These are phyloP conservation scores for Macroglossus sobrinus DNA, from an alignment of 2,113 vertebrate species.

Conservation along the genomic window DNA sequence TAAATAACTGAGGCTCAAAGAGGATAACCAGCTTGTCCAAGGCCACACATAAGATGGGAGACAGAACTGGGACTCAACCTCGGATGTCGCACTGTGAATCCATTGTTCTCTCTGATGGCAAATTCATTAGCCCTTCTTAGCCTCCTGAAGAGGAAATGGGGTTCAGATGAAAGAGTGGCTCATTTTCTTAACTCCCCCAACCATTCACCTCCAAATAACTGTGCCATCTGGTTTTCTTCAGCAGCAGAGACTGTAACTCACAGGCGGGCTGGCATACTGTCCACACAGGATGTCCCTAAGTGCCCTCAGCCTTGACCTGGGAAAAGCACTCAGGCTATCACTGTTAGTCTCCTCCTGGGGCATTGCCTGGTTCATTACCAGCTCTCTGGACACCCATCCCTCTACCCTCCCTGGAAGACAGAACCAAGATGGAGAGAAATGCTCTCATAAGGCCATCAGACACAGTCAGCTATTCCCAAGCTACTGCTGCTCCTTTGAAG, in stretches of 20 bases:
- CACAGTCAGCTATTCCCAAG: neutral
- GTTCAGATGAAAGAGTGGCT: neutral
- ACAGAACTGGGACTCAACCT: neutral
- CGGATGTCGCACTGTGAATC: neutral
- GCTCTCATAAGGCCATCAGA: neutral
- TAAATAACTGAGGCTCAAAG: neutral
- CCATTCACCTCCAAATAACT: neutral
- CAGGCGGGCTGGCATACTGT: accelerated
- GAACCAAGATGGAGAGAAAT: neutral
- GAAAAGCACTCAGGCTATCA: neutral
- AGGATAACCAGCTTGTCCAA: neutral
- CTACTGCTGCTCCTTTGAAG: neutral
- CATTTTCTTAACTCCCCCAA: neutral
- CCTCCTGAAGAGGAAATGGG: neutral
- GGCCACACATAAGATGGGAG: neutral
- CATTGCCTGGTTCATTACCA: neutral
- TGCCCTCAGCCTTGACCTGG: neutral
- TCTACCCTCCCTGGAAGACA: neutral
- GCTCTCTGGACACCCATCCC: neutral
- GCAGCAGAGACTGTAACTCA: neutral
- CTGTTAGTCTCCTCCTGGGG: neutral
- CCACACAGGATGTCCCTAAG: neutral
- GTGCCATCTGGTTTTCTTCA: neutral
- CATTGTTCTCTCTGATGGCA: neutral
- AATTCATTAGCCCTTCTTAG: neutral